Evolutionary conservation across 53 echinoderm and acorn worm species (phyloP).

Genomic region (Temnopleurus reevesii): DNA sequence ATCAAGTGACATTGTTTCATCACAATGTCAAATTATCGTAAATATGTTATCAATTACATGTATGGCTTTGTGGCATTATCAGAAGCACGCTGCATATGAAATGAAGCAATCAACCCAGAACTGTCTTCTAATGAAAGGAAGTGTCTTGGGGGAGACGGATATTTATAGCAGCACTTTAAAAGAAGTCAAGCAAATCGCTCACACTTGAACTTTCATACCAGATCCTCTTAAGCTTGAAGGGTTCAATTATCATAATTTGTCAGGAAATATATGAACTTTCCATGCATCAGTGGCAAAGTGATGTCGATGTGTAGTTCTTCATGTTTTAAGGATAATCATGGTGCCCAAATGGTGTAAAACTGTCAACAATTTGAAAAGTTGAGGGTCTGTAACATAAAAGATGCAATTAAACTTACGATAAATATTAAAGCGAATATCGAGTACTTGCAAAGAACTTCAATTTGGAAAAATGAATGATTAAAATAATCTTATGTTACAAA

Average conservation of each 20-base stretch:
- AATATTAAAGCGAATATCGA: too few species aligned
- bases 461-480: too few species aligned
- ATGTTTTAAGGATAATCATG: too few species aligned
- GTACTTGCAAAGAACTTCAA: too few species aligned
- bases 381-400: too few species aligned
- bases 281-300: neutral
- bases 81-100: neutral
- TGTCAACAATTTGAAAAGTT: too few species aligned
- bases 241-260: neutral
- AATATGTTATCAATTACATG: conserved; percentile 18
- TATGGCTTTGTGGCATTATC: neutral
- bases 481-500: too few species aligned
- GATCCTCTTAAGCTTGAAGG: neutral
- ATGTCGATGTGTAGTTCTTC: too few species aligned
- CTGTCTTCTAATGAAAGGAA: conserved; percentile 9
- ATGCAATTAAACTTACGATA: too few species aligned
- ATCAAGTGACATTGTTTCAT: too few species aligned
- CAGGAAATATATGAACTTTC: neutral
- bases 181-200: conserved; percentile 2
- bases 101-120: neutral
- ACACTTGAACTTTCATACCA: conserved; percentile 19
- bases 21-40: neutral
- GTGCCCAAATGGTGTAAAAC: too few species aligned
- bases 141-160: neutral
- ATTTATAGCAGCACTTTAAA: conserved; percentile 27